A percentile compares a stretch with the other conserved stretches of the same genome.
phyloP scores from a whole-genome alignment of 2,113 vertebrate genomes.

The Aramus guarauna region DNA sequence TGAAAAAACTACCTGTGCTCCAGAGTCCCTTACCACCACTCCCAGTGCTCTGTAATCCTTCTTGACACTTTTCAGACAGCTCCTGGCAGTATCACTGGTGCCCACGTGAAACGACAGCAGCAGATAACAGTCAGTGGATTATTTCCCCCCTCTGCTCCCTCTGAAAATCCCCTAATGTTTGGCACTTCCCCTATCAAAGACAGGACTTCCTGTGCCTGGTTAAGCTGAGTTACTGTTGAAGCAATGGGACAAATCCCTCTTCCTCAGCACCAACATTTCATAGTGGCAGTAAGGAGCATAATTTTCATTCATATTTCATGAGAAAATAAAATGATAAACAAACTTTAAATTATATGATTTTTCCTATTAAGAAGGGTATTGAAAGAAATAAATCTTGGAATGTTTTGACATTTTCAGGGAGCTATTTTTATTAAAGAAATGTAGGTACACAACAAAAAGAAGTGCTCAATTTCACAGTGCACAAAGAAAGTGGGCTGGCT shows the following conservation, averaged over 20 bases:
- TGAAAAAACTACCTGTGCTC: too few relatives aligned
- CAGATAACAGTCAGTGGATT: too few relatives aligned
- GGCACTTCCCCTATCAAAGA: not conserved
- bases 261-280: constrained; percentile 16
- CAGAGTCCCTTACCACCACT: too few relatives aligned
- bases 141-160: too few relatives aligned
- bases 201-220: not conserved
- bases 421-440: constrained; percentile 43
- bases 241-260: not conserved
- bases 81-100: too few relatives aligned
- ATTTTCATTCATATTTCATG: constrained; percentile 8
- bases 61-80: too few relatives aligned
- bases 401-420: constrained; percentile 30
- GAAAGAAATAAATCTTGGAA: constrained; percentile 17
- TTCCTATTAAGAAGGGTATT: not conserved
- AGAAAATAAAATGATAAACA: constrained; percentile 7
- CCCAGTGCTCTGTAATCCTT: too few relatives aligned
- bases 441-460: constrained; percentile 22
- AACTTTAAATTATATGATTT: constrained; percentile 11
- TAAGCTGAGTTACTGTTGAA: constrained; percentile 4
- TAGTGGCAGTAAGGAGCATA: not conserved
- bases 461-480: constrained; percentile 31
- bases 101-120: too few relatives aligned
- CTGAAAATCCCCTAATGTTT: not conserved
- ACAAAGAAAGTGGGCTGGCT: not conserved